Conservation (phyloP, 1,140 invertebrate genomes). For the Camponotus pennsylvanicus region DNA sequence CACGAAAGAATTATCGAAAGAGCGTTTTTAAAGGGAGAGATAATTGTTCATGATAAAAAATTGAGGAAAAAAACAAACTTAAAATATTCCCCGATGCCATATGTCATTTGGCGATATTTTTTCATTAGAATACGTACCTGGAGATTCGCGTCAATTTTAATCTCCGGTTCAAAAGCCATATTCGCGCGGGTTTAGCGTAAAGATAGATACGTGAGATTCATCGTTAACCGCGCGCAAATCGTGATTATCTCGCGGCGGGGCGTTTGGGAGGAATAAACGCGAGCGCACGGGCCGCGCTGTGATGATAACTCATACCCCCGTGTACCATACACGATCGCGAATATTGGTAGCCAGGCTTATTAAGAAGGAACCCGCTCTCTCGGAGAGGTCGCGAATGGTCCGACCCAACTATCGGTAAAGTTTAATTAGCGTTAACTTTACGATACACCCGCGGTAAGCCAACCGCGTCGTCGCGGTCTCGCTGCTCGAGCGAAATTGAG, state of each 20-base stretch:
- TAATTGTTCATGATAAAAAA: background rate
- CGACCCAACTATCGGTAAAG: slow-evolving; percentile 57
- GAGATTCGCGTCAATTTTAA: slow-evolving; percentile 34
- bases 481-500: slow-evolving; percentile 32
- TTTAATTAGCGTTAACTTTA: slow-evolving; percentile 69
- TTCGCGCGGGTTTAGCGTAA: slow-evolving; percentile 32
- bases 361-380: slow-evolving; percentile 49
- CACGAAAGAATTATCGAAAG: background rate
- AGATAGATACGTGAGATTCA: slow-evolving; percentile 36
- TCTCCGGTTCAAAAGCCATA: slow-evolving; percentile 1
- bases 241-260: slow-evolving; percentile 54
- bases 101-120: background rate
- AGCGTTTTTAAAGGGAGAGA: background rate
- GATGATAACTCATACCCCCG: slow-evolving; percentile 61
- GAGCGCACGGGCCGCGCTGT: slow-evolving; percentile 23
- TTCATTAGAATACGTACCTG: background rate
- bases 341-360: slow-evolving; percentile 47
- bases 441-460: slow-evolving; percentile 49
- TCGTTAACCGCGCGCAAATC: slow-evolving; percentile 47
- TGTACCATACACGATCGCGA: slow-evolving; percentile 51
- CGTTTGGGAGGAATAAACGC: slow-evolving; percentile 53
- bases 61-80: background rate
- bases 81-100: background rate
- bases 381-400: slow-evolving; percentile 44
- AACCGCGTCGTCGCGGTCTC: slow-evolving; percentile 14